Evolutionary conservation across 2,888 invertebrate genomes (phyloP).

Genomic region (Chloroclystis v-ata): DNA sequence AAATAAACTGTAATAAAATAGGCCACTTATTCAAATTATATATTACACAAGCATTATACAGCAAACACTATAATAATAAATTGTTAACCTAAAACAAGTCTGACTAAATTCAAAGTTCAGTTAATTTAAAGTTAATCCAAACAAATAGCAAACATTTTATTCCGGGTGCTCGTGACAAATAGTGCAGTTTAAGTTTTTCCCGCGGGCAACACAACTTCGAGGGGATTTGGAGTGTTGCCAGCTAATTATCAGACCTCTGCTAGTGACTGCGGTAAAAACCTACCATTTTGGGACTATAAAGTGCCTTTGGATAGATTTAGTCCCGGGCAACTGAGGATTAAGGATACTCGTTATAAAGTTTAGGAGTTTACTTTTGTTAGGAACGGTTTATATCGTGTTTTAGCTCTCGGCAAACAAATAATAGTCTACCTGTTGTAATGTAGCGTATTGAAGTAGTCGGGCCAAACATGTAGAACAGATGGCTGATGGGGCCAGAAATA

Average conservation of each 20-base stretch:
- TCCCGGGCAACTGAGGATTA: slow-evolving; percentile 5
- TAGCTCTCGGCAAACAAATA: too few relatives aligned
- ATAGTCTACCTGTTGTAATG: too few relatives aligned
- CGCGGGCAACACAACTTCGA: slow-evolving; percentile 27
- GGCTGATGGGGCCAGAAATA: too few relatives aligned
- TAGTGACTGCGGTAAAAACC: slow-evolving; percentile 19
- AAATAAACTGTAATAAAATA: too few relatives aligned
- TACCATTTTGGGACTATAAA: slow-evolving; percentile 9
- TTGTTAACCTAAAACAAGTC: background rate
- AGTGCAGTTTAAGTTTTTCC: slow-evolving; percentile 28
- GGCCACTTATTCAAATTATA: too few relatives aligned
- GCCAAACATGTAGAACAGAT: too few relatives aligned
- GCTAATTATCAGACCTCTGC: slow-evolving; percentile 31
- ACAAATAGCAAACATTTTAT: slow-evolving; percentile 18
- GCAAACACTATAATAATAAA: background rate
- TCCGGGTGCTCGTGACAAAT: slow-evolving; percentile 24
- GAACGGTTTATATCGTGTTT: too few relatives aligned
- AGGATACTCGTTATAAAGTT: background rate
- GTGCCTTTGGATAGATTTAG: slow-evolving; percentile 17
- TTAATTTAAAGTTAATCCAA: slow-evolving; percentile 13
- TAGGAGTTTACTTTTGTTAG: background rate
- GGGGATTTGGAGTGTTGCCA: slow-evolving; percentile 31
- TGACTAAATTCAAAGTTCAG: slow-evolving; percentile 13
- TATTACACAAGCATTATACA: too few relatives aligned
- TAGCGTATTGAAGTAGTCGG: too few relatives aligned